Base-by-base conservation (phyloP, 1,140 invertebrate genomes). In the Varroa destructor region DNA sequence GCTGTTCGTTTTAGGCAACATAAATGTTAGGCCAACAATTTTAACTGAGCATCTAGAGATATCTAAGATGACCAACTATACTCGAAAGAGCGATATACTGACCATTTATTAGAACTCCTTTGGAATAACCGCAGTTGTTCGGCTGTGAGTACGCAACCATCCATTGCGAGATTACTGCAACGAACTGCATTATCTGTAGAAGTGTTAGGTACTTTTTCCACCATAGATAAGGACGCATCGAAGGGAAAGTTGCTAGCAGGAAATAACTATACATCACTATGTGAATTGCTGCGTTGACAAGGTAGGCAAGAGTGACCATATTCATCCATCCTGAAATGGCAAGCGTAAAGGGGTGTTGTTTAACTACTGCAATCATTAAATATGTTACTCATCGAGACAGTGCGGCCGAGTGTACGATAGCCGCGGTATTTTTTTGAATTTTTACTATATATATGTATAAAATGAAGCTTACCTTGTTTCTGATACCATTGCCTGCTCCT, bases 181-280 rank as follows among this genome's bases (percentile, higher is more conserved):
- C 40, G 12, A 72, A 72, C 56, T 72, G 71, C 5, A 83, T 81
- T 78, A 86, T 77, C 76, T 92, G 90, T 42, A 93, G 81, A 64
- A 88, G 87, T 0, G 93, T 96, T 70, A 95, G 83, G 78, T 94
- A 92, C 77, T 89, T 91, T 79, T 95, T 95, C 90, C 90, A 96
- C 90, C 90, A 93, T 0, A 94, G 81, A 77, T 88, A 92, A 77
- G 87, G 87, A 77, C 85, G 82, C 42, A 92, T 82, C 0, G 90
- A 89, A n/a, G 90, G 91, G 73, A 92, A 83, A 0, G 90, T 88
- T 1, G 90, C 85, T 10, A 94, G 79, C 0, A 88, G 87, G 79
- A 95, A 96, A 79, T 96, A 96, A 2, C 86, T 84, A 78, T 96
- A 95, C 91, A 96, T 94, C 36, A 95, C 79, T 0, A 93, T 87